These are phyloP conservation scores for Drosophila niveifrons DNA, from an alignment of 2,888 invertebrate genomes.

Conservation along the genomic window DNA sequence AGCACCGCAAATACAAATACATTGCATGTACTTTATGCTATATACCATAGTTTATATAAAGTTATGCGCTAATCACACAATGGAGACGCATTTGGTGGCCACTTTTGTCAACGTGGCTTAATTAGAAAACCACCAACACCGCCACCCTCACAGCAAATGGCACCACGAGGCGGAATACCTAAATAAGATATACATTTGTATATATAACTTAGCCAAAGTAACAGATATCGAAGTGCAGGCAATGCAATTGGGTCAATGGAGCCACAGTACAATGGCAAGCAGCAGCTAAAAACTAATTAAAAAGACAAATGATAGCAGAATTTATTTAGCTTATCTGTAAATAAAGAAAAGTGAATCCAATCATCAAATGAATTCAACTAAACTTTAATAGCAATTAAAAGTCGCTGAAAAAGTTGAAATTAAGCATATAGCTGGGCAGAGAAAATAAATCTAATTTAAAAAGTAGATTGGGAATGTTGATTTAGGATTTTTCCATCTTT, in stretches of 20 bases:
- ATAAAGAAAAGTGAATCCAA: no score
- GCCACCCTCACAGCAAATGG: neutral
- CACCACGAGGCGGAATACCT: slow-evolving; percentile 6
- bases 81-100: slow-evolving; percentile 52
- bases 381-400: no score
- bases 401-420: no score
- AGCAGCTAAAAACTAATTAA: slow-evolving; percentile 2
- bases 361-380: no score
- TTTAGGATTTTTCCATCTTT: no score
- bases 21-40: slow-evolving; percentile 27
- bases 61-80: slow-evolving; percentile 63
- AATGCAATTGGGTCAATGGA: slow-evolving; percentile 36
- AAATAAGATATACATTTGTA: slow-evolving; percentile 21
- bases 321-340: no score
- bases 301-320: neutral
- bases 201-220: slow-evolving; percentile 8
- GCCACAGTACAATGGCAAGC: neutral
- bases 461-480: no score
- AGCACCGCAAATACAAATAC: slow-evolving; percentile 14
- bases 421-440: no score
- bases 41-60: slow-evolving; percentile 32
- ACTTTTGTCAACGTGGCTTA: slow-evolving; percentile 54
- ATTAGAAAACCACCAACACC: slow-evolving; percentile 43
- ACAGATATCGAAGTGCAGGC: slow-evolving; percentile 5
- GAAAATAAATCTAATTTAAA: no score